Conservation (phyloP, 2,797 vertebrate genomes). For the Melopsittacus undulatus region DNA sequence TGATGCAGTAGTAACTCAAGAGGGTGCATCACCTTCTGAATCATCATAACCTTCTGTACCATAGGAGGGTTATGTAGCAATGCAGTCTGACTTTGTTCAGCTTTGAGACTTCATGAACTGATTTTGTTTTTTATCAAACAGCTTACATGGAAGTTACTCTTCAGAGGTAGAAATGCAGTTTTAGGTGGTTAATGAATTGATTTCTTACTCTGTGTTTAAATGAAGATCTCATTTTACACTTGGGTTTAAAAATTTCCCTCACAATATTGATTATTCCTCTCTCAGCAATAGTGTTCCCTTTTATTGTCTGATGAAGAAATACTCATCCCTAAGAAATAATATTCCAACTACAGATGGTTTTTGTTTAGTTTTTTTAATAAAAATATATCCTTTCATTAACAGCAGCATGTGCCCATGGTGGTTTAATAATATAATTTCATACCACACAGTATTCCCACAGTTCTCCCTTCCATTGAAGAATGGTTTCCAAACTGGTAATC, state of each 20-base stretch:
- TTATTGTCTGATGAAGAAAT: neutral
- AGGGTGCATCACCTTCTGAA: neutral
- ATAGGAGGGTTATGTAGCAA: neutral
- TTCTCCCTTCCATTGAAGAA: neutral
- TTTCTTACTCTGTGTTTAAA: neutral
- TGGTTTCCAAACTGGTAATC: neutral
- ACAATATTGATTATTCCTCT: neutral
- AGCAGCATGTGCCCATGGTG: neutral
- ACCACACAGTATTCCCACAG: neutral
- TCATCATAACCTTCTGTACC: neutral
- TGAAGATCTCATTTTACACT: neutral
- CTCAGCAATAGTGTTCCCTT: neutral
- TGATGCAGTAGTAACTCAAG: conserved; percentile 9
- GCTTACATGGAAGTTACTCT: neutral
- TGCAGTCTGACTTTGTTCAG: neutral
- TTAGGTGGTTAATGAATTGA: neutral
- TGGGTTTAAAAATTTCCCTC: neutral
- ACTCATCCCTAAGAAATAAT: neutral
- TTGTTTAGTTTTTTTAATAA: neutral
- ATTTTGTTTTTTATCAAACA: neutral
- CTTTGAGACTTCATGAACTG: neutral
- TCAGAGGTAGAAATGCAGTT: neutral
- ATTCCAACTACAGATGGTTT: neutral
- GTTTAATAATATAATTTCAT: neutral
- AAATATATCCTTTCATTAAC: neutral